Base-by-base conservation (phyloP, 2,113 vertebrate genomes). In the Himantopus leucocephalus region DNA sequence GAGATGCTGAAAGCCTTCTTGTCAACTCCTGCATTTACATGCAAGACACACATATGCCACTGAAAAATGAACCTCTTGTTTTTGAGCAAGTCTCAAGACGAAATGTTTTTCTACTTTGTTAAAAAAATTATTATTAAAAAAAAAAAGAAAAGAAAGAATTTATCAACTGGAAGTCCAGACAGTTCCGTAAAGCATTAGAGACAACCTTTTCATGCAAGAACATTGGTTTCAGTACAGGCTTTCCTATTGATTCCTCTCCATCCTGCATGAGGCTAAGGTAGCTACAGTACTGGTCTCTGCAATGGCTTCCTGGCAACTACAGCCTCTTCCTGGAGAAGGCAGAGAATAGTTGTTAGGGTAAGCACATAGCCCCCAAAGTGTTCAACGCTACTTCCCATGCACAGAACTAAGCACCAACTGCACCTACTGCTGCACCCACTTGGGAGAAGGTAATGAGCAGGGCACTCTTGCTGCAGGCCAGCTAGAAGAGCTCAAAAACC, bases 21-120 rank as follows among this genome's bases (percentile, higher is more conserved):
- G 11, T 62, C 73, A 70, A 19, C 20, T 60, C 8, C 58, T 48
- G 27, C 45, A 58, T 55, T 83, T 58, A 53, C 55, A 85, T 30
- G 80, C 56, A 87, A 88, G 20, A 64, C 19, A 56, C 26, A 66
- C 22, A 37, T 2, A 32, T 7, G 48, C 30, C 70, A 90, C 35
- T n/a, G 59, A 45, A 62, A 74, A 66, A 59, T 11, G 1, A 60
- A 52, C 18, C 10, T 92, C 86, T 50, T 45, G 22, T 16, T 79
- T 79, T 35, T 64, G 14, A 90, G 24, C 13, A 67, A 55, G 17
- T 60, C 64, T 88, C n/a, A 74, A 6, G 35, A 83, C 29, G n/a
- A 86, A 88, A 82, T 32, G 32, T 12, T 17, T 68, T 79, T 72
- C 17, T 30, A 7, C 29, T 95, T 93, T 94, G 30, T 50, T 91